Evolutionary conservation across 2,888 invertebrate species (phyloP).

Genomic region (Cheilosia impressa): DNA sequence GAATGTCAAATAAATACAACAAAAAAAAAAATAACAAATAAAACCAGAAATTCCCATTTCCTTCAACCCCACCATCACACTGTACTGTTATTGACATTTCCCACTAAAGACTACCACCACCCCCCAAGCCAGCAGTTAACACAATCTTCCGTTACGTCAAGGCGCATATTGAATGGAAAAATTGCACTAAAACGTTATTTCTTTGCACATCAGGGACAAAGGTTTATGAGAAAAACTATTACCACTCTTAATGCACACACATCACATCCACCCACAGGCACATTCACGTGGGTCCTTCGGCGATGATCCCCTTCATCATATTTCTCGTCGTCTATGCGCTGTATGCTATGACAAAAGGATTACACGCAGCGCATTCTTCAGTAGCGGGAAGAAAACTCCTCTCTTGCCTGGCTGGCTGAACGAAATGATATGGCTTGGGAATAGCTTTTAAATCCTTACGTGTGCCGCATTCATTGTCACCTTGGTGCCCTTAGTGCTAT

Average conservation of each 20-base stretch:
- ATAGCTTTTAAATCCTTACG: conserved; percentile 67
- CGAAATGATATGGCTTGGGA: conserved; percentile 36
- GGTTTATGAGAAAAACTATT: conserved; percentile 68
- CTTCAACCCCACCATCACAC: conserved; percentile 9
- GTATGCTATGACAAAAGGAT: conserved; percentile 61
- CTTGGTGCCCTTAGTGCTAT: background rate
- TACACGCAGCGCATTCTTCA: conserved; percentile 57
- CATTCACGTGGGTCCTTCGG: conserved; percentile 3
- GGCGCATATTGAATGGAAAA: conserved; percentile 30
- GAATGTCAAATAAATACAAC: conserved; percentile 58
- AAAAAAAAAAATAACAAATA: conserved; percentile 59
- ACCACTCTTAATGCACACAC: conserved; percentile 57
- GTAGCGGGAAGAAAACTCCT: conserved; percentile 15
- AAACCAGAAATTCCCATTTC: conserved; percentile 51
- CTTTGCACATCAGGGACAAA: conserved; percentile 34
- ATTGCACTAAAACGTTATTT: conserved; percentile 63
- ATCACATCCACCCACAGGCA: background rate
- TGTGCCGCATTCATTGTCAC: conserved; percentile 34
- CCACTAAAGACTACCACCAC: background rate
- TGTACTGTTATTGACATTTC: conserved; percentile 35
- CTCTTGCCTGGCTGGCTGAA: conserved; percentile 22
- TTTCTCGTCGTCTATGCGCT: background rate
- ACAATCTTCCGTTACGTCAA: conserved; percentile 22
- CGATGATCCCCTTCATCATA: conserved; percentile 42
- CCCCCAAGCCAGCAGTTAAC: background rate